These are phyloP conservation scores for Pseudococcus viburni DNA, from an alignment of 2,888 invertebrate species.

Conservation along the genomic window DNA sequence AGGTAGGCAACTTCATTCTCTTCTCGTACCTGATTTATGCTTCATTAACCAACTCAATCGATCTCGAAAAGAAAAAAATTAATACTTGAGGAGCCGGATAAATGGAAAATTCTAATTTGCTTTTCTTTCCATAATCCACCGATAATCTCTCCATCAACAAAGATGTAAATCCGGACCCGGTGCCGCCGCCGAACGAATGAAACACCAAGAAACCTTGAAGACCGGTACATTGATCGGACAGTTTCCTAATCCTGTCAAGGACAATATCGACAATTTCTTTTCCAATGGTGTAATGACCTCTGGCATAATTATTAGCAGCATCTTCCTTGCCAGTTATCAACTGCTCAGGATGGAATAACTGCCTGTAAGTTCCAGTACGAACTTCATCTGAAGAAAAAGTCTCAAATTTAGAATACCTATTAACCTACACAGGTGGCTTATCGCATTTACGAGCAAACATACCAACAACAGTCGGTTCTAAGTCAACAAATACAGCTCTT, in stretches of 20 bases:
- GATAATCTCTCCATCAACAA: conserved; percentile 78
- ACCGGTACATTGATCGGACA: conserved; percentile 76
- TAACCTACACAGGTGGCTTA: conserved; percentile 66
- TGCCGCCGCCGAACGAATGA: conserved; percentile 78
- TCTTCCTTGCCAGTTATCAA: conserved; percentile 81
- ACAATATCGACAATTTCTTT: conserved; percentile 76
- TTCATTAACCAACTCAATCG: conserved; percentile 72
- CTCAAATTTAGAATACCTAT: not conserved
- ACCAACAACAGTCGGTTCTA: conserved; percentile 78
- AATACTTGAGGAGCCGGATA: conserved; percentile 77
- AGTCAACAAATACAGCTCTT: conserved; percentile 76
- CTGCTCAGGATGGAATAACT: conserved; percentile 80
- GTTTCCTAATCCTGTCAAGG: conserved; percentile 74
- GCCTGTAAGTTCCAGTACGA: conserved; percentile 85
- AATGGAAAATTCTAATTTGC: conserved; percentile 78
- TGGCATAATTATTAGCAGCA: conserved; percentile 80
- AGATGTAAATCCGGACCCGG: conserved; percentile 79
- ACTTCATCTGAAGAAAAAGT: conserved; percentile 80
- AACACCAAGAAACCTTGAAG: conserved; percentile 77
- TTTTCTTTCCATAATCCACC: conserved; percentile 79
- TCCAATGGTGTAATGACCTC: conserved; percentile 80
- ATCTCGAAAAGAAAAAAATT: conserved; percentile 75
- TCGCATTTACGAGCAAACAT: conserved; percentile 60
- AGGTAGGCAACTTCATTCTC: not conserved
- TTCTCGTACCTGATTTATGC: not conserved